Evolutionary conservation across 2,888 invertebrate species (phyloP).

Genomic region (Hypomecis punctinalis): DNA sequence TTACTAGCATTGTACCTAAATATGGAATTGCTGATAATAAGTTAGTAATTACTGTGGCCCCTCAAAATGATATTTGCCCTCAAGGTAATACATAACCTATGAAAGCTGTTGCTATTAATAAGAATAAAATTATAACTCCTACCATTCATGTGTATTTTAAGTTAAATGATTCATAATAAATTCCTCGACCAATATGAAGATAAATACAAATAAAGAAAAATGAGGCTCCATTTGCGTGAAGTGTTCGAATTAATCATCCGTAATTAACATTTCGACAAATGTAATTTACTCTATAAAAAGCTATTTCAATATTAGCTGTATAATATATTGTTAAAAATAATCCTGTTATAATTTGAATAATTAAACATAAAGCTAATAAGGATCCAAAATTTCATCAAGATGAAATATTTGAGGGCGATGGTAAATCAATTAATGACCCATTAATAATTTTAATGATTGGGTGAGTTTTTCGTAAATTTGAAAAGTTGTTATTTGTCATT

Average conservation of each 20-base stretch:
- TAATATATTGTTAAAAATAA: conserved; percentile 90
- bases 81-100: conserved; percentile 92
- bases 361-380: conserved; percentile 86
- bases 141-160: conserved; percentile 86
- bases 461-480: conserved; percentile 73
- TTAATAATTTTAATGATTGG: conserved; percentile 85
- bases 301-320: conserved; percentile 85
- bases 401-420: conserved; percentile 86
- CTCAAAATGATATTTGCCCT: conserved; percentile 93
- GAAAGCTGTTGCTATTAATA: conserved; percentile 90
- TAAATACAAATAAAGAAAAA: conserved; percentile 90
- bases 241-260: conserved; percentile 87
- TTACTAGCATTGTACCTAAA: conserved; percentile 86
- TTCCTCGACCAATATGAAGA: conserved; percentile 88
- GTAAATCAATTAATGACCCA: conserved; percentile 85
- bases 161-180: conserved; percentile 79
- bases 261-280: conserved; percentile 89
- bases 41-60: conserved; percentile 92
- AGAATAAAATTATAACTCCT: conserved; percentile 87
- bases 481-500: conserved; percentile 72
- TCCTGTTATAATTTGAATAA: conserved; percentile 88
- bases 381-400: conserved; percentile 89
- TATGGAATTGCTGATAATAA: conserved; percentile 89
- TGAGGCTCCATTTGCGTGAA: conserved; percentile 90
- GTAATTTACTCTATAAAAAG: conserved; percentile 88